A percentile compares a stretch with the other conserved stretches of the same genome.
These are phyloP conservation scores for Diadegma fenestrale DNA, from an alignment of 2,888 invertebrate genomes.

Conservation along the genomic window DNA sequence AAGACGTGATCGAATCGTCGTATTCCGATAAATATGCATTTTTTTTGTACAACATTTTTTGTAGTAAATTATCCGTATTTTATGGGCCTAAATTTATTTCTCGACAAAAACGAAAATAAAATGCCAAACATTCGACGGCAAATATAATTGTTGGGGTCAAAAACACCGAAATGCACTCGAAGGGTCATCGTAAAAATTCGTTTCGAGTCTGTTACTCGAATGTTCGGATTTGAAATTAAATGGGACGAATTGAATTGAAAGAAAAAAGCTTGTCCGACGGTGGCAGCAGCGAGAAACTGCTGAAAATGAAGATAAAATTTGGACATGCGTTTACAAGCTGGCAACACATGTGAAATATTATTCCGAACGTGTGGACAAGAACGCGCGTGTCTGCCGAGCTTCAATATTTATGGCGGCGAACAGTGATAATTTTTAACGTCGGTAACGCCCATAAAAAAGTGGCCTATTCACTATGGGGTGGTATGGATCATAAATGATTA, in stretches of 20 bases:
- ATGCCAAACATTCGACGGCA: no score
- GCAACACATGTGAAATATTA: constrained; percentile 46
- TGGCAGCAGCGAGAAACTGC: not conserved
- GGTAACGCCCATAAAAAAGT: constrained; percentile 57
- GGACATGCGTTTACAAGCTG: constrained; percentile 19
- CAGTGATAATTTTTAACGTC: constrained; percentile 61
- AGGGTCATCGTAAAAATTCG: no score
- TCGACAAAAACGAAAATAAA: no score
- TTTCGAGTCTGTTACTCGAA: no score
- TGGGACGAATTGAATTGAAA: not conserved
- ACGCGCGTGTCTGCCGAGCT: constrained; percentile 20
- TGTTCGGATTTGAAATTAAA: not conserved
- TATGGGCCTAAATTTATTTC: no score
- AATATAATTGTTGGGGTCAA: no score
- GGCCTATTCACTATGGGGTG: constrained; percentile 25
- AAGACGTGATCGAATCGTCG: no score
- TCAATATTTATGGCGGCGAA: constrained; percentile 60
- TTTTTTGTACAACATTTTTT: no score
- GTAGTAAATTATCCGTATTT: no score
- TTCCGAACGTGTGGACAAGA: not conserved
- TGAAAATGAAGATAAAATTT: constrained; percentile 13
- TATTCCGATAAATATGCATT: no score
- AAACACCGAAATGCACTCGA: no score
- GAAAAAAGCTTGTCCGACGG: not conserved
- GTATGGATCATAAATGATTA: constrained; percentile 48